These are phyloP conservation scores for Cassiopea xamachana DNA, from an alignment of 30 jellyfish, hydroid and myxozoan species.

Conservation along the genomic window DNA sequence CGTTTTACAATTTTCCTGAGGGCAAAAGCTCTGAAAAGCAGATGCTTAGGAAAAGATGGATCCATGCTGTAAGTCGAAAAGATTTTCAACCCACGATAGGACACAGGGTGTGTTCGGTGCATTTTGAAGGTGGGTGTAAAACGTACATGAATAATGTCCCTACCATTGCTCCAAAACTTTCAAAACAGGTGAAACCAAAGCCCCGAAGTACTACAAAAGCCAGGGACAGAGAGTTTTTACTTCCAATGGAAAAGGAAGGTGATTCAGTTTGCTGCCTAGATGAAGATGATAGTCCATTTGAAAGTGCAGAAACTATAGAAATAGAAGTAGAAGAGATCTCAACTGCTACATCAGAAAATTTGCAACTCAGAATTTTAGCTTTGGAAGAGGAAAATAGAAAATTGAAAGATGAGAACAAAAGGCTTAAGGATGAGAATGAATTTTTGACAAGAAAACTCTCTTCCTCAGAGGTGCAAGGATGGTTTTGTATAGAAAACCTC, in stretches of 20 bases:
- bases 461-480: neutral
- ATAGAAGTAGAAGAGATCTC: neutral
- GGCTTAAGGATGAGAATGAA: neutral
- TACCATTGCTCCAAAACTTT: conserved; percentile 40
- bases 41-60: conserved; percentile 36
- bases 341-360: neutral
- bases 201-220: conserved; percentile 27
- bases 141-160: conserved; percentile 55
- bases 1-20: conserved; percentile 49
- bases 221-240: conserved; percentile 11
- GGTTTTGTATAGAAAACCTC: neutral
- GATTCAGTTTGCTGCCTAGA: neutral
- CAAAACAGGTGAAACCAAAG: neutral
- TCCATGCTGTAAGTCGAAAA: conserved; percentile 18
- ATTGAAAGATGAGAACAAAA: neutral
- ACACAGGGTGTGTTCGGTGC: conserved; percentile 60
- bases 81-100: conserved; percentile 24
- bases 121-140: conserved; percentile 55
- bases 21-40: conserved; percentile 56
- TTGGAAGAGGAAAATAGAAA: neutral
- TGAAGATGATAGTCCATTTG: conserved; percentile 1
- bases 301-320: neutral
- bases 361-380: neutral
- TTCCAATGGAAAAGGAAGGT: neutral
- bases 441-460: neutral